phyloP scores from a whole-genome alignment of 2,797 vertebrate genomes.

The Notamacropus eugenii region DNA sequence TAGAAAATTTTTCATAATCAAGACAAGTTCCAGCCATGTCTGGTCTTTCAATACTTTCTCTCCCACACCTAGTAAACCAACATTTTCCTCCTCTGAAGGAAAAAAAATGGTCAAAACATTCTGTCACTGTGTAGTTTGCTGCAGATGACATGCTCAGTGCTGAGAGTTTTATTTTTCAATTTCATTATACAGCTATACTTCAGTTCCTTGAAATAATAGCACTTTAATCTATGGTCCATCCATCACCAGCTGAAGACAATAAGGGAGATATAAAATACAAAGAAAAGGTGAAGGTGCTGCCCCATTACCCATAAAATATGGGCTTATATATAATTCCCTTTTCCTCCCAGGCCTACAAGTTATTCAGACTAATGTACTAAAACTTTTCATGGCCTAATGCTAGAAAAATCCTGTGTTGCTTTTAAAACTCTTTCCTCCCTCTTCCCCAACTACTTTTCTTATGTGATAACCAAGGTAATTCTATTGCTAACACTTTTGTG shows the following conservation, averaged over 20 bases:
- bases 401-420: slow-evolving; percentile 56
- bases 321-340: slow-evolving; percentile 39
- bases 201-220: slow-evolving; percentile 49
- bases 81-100: neutral
- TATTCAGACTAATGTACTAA: slow-evolving; percentile 28
- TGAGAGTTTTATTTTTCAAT: neutral
- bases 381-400: slow-evolving; percentile 50
- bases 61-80: slow-evolving; percentile 19
- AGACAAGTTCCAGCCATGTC: slow-evolving; percentile 13
- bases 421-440: slow-evolving; percentile 32
- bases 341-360: slow-evolving; percentile 10
- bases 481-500: neutral
- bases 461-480: neutral
- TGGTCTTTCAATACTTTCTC: slow-evolving; percentile 45
- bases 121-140: neutral
- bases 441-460: neutral
- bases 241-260: slow-evolving; percentile 31
- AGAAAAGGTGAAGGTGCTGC: neutral
- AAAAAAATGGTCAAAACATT: neutral
- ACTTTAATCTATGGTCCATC: slow-evolving; percentile 24
- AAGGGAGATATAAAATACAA: slow-evolving; percentile 41
- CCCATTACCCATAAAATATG: slow-evolving; percentile 46
- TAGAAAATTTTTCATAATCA: slow-evolving; percentile 13
- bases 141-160: slow-evolving; percentile 4
- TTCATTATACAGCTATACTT: slow-evolving; percentile 28